Conservation (phyloP, 2,888 invertebrate species). For the Pecten maximus region DNA sequence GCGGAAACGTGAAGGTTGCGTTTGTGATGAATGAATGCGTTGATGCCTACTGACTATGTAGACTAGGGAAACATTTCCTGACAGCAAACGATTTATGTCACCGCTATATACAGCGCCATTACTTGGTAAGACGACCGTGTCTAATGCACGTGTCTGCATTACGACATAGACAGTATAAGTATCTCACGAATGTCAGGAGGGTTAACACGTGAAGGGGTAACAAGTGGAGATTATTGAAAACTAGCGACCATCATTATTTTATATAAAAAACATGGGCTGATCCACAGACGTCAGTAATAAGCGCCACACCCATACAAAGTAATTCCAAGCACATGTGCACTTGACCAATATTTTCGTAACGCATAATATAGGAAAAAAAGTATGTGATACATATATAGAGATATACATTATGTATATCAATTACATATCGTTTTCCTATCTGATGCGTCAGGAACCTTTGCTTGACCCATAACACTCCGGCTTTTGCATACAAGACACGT, state of each 20-base stretch:
- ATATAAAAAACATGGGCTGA: not conserved
- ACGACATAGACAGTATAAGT: not conserved
- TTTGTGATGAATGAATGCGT: not conserved
- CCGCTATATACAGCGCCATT: slow-evolving; percentile 10
- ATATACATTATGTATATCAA: too few species aligned
- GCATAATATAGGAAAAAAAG: too few species aligned
- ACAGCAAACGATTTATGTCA: slow-evolving; percentile 13
- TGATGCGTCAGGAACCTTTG: too few species aligned
- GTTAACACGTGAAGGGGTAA: not conserved
- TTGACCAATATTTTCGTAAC: too few species aligned
- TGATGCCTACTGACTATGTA: not conserved
- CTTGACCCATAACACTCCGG: too few species aligned
- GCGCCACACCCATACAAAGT: too few species aligned
- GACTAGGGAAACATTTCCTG: not conserved
- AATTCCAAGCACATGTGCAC: too few species aligned
- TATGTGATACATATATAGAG: too few species aligned
- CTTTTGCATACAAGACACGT: too few species aligned
- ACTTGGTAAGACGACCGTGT: not conserved
- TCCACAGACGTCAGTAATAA: not conserved
- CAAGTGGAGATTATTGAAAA: not conserved
- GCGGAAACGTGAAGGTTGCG: not conserved
- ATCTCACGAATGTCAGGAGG: not conserved
- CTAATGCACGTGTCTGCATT: not conserved
- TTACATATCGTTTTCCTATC: too few species aligned
- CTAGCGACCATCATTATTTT: not conserved